Evolutionary conservation across 2,113 vertebrate species (phyloP).

Genomic region (Euleptes europaea): DNA sequence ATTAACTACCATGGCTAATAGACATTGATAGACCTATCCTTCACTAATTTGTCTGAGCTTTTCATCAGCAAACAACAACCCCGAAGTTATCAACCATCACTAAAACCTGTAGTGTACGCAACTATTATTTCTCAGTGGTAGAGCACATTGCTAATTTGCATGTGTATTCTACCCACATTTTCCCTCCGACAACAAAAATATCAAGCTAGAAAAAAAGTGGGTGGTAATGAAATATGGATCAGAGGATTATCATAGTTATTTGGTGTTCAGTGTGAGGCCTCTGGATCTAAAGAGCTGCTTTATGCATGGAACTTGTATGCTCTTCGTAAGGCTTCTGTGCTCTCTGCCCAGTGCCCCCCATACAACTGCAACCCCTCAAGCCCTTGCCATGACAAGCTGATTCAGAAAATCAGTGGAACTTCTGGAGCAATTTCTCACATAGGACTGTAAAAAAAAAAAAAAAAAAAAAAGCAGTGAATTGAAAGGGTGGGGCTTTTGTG

Average conservation of each 20-base stretch:
- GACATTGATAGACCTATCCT: background rate
- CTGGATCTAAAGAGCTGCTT: background rate
- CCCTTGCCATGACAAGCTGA: background rate
- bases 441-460: background rate
- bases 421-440: background rate
- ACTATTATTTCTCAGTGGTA: background rate
- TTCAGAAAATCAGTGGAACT: background rate
- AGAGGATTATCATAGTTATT: background rate
- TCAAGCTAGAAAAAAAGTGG: background rate
- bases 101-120: no score
- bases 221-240: background rate
- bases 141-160: background rate
- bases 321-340: no score
- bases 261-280: background rate
- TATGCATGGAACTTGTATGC: background rate
- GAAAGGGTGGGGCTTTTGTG: background rate
- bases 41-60: background rate
- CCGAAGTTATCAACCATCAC: no score
- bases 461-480: no score
- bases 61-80: no score
- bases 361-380: background rate
- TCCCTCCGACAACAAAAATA: background rate
- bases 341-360: no score
- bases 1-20: background rate
- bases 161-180: background rate